Base-by-base conservation (phyloP, 1,140 invertebrate genomes). In the Pseudomyrmex flavicornis region DNA sequence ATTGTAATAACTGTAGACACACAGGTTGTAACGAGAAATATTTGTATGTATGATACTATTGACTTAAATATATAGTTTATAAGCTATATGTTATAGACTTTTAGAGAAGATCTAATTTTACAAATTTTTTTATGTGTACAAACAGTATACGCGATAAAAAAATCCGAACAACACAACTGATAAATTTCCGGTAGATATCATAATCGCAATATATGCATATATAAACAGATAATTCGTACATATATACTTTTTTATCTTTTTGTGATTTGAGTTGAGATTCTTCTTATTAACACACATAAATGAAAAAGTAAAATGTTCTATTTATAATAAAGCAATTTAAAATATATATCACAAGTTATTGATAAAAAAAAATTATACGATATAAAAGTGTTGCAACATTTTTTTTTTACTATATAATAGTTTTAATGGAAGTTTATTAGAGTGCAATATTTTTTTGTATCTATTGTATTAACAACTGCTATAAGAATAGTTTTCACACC, bases 1-100 rank as follows among this genome's bases (percentile, higher is more conserved):
- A 80, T 80, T 72, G 66, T 80, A 80, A 35, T 35, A 35, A 72
- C 54, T 80, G 52, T 80, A 44, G 54, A 70, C 46, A 80, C 63
- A 77, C 76, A 80, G 66, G 66, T 80, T 80, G 76, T 80, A 80
- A 72, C 59, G 76, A 80, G 5, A 35, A 80, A n/a, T 66, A 80
- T 80, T 80, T 80, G 52, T 79, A 80, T 80, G 66, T 80, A 80
- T 61, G 66, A 80, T 44, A 80, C 66, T 80, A 80, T 80, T 70
- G 66, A 80, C 76, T 80, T 80, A 80, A 80, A 80, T 80, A 80
- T 80, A 80, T 80, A 80, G 76, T 80, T 80, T 80, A 80, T 80
- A 80, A 77, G 75, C 50, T 77, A 77, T 15, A 48, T 77, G 22
- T 7, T 48, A 69, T 69, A 35, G 5, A 35, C 13, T 52, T 52